Evolutionary conservation across 2,113 vertebrate genomes (phyloP).

Genomic region (Rhagologus leucostigma): DNA sequence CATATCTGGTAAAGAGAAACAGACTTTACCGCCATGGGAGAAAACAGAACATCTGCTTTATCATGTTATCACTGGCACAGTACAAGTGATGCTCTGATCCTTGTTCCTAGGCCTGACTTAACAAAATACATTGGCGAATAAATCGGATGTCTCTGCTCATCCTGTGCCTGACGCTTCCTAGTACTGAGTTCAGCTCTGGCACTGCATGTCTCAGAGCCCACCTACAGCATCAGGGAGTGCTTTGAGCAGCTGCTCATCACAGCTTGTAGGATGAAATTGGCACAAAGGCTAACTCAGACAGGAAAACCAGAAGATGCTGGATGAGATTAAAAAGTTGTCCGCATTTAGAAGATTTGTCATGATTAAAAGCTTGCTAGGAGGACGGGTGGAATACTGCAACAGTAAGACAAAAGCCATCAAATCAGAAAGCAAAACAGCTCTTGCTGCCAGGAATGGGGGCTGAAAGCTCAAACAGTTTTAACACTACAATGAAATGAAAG

Average conservation of each 20-base stretch:
- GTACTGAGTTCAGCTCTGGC: conserved; percentile 6
- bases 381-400: not conserved
- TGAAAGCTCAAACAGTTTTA: not conserved
- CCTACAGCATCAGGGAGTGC: not conserved
- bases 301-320: not conserved
- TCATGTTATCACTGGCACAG: not conserved
- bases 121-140: not conserved
- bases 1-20: not conserved
- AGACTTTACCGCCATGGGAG: not conserved
- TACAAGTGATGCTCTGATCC: not conserved
- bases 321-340: conserved; percentile 29
- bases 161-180: conserved; percentile 24
- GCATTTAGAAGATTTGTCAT: conserved; percentile 15
- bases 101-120: conserved; percentile 19
- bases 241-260: not conserved
- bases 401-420: not conserved
- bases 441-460: not conserved
- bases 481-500: not conserved
- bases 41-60: not conserved
- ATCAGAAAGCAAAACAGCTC: not conserved
- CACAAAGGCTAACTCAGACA: not conserved
- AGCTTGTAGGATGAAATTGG: not conserved
- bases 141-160: not conserved
- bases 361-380: not conserved
- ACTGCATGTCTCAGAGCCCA: not conserved